These are phyloP conservation scores for Trachymyrmex septentrionalis DNA, from an alignment of 1,140 invertebrate species.

Conservation along the genomic window DNA sequence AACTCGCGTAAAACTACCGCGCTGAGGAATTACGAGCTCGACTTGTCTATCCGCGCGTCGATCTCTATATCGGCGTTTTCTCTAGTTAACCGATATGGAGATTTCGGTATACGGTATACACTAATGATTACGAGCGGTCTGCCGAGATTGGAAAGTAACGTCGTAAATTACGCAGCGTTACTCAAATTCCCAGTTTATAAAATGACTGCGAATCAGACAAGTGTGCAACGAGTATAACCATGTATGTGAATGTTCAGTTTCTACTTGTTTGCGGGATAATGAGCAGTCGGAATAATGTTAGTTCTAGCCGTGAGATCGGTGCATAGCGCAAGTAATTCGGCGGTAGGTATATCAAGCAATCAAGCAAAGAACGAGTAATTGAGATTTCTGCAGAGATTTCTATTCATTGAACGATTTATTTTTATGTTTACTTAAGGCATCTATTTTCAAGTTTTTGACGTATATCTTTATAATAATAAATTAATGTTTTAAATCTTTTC, in stretches of 20 bases:
- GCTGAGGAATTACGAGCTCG: slow-evolving; percentile 50
- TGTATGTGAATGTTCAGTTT: neutral
- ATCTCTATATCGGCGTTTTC: slow-evolving; percentile 46
- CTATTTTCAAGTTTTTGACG: neutral
- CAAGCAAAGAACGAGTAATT: slow-evolving; percentile 1
- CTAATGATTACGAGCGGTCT: slow-evolving; percentile 54
- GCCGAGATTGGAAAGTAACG: slow-evolving; percentile 26
- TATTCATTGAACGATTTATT: neutral
- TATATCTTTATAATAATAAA: neutral
- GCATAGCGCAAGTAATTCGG: slow-evolving; percentile 29
- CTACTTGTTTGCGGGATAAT: slow-evolving; percentile 50
- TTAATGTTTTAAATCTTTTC: neutral
- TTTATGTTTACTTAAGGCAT: neutral
- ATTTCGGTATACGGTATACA: slow-evolving; percentile 22
- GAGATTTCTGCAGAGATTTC: neutral
- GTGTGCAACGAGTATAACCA: neutral
- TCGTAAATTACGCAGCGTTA: slow-evolving; percentile 45
- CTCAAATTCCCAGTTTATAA: slow-evolving; percentile 46
- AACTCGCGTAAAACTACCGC: slow-evolving; percentile 59
- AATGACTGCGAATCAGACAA: slow-evolving; percentile 4
- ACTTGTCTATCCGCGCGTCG: slow-evolving; percentile 27
- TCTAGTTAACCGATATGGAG: slow-evolving; percentile 39
- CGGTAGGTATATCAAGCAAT: slow-evolving; percentile 8
- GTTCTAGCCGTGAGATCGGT: neutral
- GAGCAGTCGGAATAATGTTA: slow-evolving; percentile 35